These are phyloP conservation scores for Shinisaurus crocodilurus DNA, from an alignment of 2,113 vertebrate species.

Conservation along the genomic window DNA sequence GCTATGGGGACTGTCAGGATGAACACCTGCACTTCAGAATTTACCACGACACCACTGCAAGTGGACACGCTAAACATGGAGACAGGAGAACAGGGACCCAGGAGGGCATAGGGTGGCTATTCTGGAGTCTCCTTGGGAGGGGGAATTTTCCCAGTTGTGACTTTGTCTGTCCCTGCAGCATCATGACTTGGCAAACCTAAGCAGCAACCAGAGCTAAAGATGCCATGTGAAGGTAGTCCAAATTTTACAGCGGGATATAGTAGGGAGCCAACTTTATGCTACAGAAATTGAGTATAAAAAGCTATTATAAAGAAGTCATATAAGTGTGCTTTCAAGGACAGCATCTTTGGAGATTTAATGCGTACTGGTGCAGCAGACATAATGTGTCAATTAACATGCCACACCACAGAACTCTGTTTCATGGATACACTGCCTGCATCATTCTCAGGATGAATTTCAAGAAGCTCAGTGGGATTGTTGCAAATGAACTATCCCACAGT, in stretches of 20 bases:
- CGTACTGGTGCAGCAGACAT: background rate
- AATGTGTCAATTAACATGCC: conserved; percentile 18
- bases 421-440: background rate
- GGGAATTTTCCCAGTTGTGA: background rate
- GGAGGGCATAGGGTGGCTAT: background rate
- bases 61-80: background rate
- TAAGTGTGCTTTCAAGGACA: background rate
- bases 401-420: background rate
- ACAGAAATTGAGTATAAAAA: background rate
- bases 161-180: background rate
- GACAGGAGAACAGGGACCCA: background rate
- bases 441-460: conserved; percentile 14
- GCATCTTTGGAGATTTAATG: background rate
- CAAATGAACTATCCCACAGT: background rate
- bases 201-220: background rate
- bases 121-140: background rate
- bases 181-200: background rate
- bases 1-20: too few relatives aligned
- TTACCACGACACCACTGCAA: too few relatives aligned
- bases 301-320: background rate
- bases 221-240: background rate
- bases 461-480: background rate
- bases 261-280: background rate
- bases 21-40: too few relatives aligned
- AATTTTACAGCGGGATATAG: background rate